These are phyloP conservation scores for Lagothrix lagotricha DNA, from an alignment of 2,797 vertebrate species.

Conservation along the genomic window DNA sequence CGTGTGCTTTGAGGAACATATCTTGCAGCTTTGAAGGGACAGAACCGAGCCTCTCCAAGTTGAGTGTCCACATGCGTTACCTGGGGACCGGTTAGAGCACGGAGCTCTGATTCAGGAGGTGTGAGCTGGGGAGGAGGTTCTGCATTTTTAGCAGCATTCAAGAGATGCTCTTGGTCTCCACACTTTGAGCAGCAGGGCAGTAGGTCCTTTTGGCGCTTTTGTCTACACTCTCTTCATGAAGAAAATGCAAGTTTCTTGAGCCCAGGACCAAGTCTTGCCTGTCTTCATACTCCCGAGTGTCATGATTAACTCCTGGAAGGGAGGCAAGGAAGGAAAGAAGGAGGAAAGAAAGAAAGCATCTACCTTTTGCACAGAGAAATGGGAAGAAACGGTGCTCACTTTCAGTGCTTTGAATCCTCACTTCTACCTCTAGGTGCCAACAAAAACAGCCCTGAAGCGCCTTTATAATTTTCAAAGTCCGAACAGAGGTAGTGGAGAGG, in stretches of 20 bases:
- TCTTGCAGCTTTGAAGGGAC: not conserved
- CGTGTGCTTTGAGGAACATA: not conserved
- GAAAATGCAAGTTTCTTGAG: not conserved
- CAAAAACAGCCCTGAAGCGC: not conserved
- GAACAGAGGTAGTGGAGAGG: not conserved
- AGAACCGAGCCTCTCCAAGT: not conserved
- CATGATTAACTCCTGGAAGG: not conserved
- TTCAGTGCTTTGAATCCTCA: not conserved
- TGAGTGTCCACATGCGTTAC: not conserved
- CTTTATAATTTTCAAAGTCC: not conserved
- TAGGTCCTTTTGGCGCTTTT: rapidly evolving
- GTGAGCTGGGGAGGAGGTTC: too few species aligned
- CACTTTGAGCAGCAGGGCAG: too few species aligned
- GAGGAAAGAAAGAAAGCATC: not conserved
- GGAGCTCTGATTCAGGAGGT: not conserved
- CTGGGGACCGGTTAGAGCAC: not conserved
- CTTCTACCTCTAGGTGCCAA: not conserved
- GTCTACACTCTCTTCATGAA: not conserved
- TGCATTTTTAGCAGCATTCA: not conserved
- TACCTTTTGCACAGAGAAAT: not conserved
- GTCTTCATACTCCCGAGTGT: not conserved
- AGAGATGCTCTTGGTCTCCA: not conserved
- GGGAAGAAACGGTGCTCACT: not conserved
- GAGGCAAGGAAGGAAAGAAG: not conserved
- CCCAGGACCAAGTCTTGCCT: not conserved